These are phyloP conservation scores for Seira sanloemensis DNA, from an alignment of 2,888 invertebrate species.

Conservation along the genomic window DNA sequence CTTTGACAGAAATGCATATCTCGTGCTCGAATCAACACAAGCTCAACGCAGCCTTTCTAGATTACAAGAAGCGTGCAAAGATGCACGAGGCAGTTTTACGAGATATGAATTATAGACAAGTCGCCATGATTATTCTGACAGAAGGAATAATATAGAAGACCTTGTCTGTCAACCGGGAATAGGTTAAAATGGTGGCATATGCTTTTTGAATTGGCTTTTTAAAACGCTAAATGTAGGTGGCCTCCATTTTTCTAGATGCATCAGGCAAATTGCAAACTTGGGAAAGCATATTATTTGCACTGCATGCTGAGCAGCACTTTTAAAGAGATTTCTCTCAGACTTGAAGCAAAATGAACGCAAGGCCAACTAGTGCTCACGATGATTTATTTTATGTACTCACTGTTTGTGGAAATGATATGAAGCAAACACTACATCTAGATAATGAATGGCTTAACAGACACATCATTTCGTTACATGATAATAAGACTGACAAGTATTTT, in stretches of 20 bases:
- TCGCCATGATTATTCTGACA: slow-evolving; percentile 39
- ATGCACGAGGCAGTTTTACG: slow-evolving; percentile 13
- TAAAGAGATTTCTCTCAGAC: background rate
- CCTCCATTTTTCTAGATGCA: background rate
- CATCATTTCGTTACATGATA: slow-evolving; percentile 3
- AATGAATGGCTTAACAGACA: slow-evolving; percentile 22
- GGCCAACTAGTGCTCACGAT: background rate
- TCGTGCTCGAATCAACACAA: slow-evolving; percentile 29
- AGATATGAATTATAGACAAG: slow-evolving; percentile 3
- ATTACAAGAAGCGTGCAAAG: background rate
- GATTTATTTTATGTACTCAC: background rate
- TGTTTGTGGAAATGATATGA: background rate
- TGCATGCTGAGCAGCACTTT: background rate
- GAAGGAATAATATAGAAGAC: slow-evolving; percentile 30
- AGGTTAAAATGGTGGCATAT: background rate
- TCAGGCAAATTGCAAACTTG: background rate
- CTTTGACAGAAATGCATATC: slow-evolving; percentile 56
- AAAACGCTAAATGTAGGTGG: background rate
- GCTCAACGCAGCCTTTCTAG: background rate
- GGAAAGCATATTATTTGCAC: background rate
- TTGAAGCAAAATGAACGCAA: no score
- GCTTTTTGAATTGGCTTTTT: no score
- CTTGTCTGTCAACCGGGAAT: slow-evolving; percentile 28
- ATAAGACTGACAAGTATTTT: slow-evolving; percentile 47
- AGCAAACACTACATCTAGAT: background rate